Conservation (phyloP, 2,888 invertebrate genomes). For the Lacanobia wlatinum region DNA sequence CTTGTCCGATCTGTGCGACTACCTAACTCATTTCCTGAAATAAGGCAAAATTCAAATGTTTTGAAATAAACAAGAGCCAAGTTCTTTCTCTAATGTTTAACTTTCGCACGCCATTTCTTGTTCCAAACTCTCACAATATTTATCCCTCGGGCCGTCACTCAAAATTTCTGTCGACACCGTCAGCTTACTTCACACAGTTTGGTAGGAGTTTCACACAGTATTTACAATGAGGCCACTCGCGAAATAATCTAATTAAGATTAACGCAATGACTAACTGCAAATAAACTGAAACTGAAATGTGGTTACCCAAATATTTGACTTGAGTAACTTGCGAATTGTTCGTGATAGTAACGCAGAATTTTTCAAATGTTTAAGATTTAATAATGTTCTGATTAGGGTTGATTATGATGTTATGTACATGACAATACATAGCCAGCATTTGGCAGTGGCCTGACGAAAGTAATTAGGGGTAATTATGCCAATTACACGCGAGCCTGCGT, state of each 20-base stretch:
- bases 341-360: conserved; percentile 14
- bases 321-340: conserved; percentile 28
- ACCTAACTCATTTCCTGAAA: too few species aligned
- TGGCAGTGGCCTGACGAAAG: conserved; percentile 77
- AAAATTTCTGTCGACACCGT: conserved; percentile 20
- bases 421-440: conserved; percentile 62
- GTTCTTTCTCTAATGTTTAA: not conserved
- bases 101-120: not conserved
- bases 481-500: conserved; percentile 81
- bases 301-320: conserved; percentile 24
- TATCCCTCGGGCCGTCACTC: conserved; percentile 10
- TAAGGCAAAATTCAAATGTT: not conserved
- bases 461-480: conserved; percentile 84
- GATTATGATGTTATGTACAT: conserved; percentile 55
- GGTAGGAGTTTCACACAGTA: conserved; percentile 37
- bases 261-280: conserved; percentile 48
- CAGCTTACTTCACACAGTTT: conserved; percentile 30
- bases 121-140: conserved; percentile 8
- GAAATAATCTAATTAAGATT: conserved; percentile 54
- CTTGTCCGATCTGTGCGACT: not conserved
- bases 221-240: conserved; percentile 44
- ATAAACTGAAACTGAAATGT: conserved; percentile 31
- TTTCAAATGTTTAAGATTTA: conserved; percentile 21
- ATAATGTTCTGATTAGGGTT: conserved; percentile 46
- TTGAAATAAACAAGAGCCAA: not conserved